Conservation (phyloP, 1,140 invertebrate species). For the Acromyrmex heyeri region DNA sequence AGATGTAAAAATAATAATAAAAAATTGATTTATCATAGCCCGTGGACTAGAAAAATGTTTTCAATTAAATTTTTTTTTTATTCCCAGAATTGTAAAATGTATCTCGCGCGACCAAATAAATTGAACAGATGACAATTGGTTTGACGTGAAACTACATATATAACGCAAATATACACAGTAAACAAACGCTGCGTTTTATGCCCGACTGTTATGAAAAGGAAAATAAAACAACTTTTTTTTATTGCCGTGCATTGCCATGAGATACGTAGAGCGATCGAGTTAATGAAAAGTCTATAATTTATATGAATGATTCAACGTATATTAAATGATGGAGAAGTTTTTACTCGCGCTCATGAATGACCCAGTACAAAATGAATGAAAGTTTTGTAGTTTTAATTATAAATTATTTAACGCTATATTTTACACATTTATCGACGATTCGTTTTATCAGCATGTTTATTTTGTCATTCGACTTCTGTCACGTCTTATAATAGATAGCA, state of each 20-base stretch:
- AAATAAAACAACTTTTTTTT: constrained; percentile 55
- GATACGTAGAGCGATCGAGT: constrained; percentile 14
- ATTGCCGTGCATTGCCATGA: neutral
- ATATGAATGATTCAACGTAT: neutral
- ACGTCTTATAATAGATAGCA: neutral
- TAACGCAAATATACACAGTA: constrained; percentile 41
- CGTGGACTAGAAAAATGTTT: constrained; percentile 40
- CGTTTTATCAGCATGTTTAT: neutral
- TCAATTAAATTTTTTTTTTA: constrained; percentile 42
- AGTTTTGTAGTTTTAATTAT: neutral
- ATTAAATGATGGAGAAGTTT: constrained; percentile 16
- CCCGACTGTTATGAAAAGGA: constrained; percentile 26
- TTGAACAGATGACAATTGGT: constrained; percentile 58
- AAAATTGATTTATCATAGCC: constrained; percentile 48
- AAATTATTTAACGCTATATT: neutral
- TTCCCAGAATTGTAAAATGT: constrained; percentile 45
- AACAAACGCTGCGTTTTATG: constrained; percentile 51
- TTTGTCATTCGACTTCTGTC: neutral
- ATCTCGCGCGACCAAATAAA: constrained; percentile 49
- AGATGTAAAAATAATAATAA: constrained; percentile 36
- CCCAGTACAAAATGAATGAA: neutral
- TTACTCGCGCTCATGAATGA: neutral
- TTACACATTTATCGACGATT: neutral
- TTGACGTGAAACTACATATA: constrained; percentile 36
- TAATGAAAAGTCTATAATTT: constrained; percentile 51